Evolutionary conservation across 2,888 invertebrate species (phyloP).

Genomic region (Phyllotreta cruciferae): DNA sequence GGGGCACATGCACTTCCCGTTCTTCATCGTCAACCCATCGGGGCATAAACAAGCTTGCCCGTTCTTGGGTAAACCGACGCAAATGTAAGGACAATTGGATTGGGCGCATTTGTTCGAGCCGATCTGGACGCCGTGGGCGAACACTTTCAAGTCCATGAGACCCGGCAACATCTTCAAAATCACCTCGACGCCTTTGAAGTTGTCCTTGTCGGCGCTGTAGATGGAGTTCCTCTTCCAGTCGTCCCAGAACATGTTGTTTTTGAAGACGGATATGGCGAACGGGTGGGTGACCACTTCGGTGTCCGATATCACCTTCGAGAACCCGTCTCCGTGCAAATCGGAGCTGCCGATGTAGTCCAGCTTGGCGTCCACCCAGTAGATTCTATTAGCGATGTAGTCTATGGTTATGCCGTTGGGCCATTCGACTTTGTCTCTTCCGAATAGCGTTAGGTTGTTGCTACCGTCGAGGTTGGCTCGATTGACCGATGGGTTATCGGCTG

Average conservation of each 20-base stretch:
- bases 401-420: conserved; percentile 91
- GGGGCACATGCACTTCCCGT: conserved; percentile 78
- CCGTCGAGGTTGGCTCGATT: conserved; percentile 84
- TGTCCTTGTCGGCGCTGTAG: conserved; percentile 81
- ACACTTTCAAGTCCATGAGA: conserved; percentile 85
- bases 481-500: conserved; percentile 76
- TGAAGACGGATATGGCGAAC: conserved; percentile 85
- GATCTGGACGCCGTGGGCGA: conserved; percentile 76
- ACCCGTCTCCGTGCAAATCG: conserved; percentile 56
- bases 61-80: conserved; percentile 75
- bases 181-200: conserved; percentile 60
- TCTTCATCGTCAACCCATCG: conserved; percentile 65
- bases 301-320: conserved; percentile 68
- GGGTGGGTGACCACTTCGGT: conserved; percentile 79
- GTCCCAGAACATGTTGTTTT: conserved; percentile 88
- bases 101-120: conserved; percentile 76
- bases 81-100: conserved; percentile 74
- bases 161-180: conserved; percentile 67
- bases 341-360: conserved; percentile 78
- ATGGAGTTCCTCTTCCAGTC: conserved; percentile 85
- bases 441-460: conserved; percentile 69
- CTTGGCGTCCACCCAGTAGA: conserved; percentile 89
- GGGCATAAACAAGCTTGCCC: conserved; percentile 80
- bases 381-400: conserved; percentile 77
- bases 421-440: conserved; percentile 71